Evolutionary conservation across 2,888 invertebrate species (phyloP).

Genomic region (Chymomyza caudatula): DNA sequence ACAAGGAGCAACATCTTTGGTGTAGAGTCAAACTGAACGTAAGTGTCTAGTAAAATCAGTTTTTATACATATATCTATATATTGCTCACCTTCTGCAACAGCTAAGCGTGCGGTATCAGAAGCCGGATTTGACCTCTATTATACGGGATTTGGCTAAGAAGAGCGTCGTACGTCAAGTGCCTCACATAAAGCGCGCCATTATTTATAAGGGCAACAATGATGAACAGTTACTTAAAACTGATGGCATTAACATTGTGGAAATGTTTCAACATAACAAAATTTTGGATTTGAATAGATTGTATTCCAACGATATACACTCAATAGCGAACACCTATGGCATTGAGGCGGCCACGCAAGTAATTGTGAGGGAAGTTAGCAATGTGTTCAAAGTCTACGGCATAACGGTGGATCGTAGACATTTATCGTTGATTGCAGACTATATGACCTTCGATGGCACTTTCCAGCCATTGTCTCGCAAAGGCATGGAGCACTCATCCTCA

Average conservation of each 20-base stretch:
- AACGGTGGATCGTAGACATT: constrained; percentile 94
- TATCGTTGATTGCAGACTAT: constrained; percentile 95
- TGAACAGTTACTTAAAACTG: constrained; percentile 90
- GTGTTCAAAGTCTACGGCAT: constrained; percentile 99
- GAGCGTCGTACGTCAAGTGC: constrained; percentile 88
- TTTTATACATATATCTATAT: background rate
- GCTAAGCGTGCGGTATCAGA: constrained; percentile 82
- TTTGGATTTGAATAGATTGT: constrained; percentile 88
- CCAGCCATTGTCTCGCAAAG: constrained; percentile 92
- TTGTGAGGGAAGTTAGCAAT: constrained; percentile 95
- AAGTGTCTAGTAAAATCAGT: constrained; percentile 65
- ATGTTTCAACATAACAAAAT: constrained; percentile 90
- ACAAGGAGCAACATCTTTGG: constrained; percentile 88
- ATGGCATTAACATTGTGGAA: constrained; percentile 95
- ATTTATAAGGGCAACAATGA: constrained; percentile 84
- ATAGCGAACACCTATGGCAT: constrained; percentile 95
- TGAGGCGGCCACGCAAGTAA: constrained; percentile 94
- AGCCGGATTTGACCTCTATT: constrained; percentile 87
- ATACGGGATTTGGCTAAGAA: constrained; percentile 84
- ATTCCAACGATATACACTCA: constrained; percentile 96
- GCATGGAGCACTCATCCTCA: constrained; percentile 94
- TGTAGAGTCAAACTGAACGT: constrained; percentile 89
- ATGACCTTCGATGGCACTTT: constrained; percentile 97
- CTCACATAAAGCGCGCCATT: constrained; percentile 90
- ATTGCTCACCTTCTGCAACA: constrained; percentile 56